phyloP scores from a whole-genome alignment of 53 echinoderm and acorn worm genomes.

The Holothuria leucospilota region DNA sequence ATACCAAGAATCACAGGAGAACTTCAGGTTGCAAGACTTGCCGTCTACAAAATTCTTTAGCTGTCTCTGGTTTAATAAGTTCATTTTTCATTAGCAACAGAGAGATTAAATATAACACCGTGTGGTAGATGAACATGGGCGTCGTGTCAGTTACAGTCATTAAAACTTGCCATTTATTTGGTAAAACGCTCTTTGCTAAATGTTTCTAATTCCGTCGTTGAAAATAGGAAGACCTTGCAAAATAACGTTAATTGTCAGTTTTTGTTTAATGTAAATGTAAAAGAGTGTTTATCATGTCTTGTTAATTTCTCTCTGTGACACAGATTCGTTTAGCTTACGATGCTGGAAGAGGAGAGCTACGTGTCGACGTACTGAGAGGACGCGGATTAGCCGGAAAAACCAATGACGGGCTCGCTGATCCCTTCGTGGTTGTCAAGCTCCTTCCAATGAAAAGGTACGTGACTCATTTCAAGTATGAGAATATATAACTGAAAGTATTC shows the following conservation, averaged over 20 bases:
- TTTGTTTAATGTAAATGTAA: neutral
- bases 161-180: too few species aligned
- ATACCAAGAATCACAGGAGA: conserved; percentile 36
- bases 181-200: too few species aligned
- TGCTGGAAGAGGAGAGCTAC: conserved; percentile 77
- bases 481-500: neutral
- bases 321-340: conserved; percentile 95
- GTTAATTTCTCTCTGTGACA: neutral
- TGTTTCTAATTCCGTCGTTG: too few species aligned
- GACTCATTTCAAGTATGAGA: neutral
- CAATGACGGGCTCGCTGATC: conserved; percentile 92
- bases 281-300: neutral
- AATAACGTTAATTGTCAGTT: too few species aligned
- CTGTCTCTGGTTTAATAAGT: too few species aligned
- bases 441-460: conserved; percentile 89
- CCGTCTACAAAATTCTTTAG: neutral
- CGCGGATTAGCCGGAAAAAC: conserved; percentile 90
- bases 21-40: neutral
- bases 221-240: too few species aligned
- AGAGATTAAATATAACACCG: neutral
- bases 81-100: neutral
- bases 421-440: conserved; percentile 90
- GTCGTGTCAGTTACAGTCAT: too few species aligned
- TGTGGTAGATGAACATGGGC: neutral
- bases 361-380: conserved; percentile 78